Base-by-base conservation (phyloP, 2,888 invertebrate species). In the Parthenolecanium corni region DNA sequence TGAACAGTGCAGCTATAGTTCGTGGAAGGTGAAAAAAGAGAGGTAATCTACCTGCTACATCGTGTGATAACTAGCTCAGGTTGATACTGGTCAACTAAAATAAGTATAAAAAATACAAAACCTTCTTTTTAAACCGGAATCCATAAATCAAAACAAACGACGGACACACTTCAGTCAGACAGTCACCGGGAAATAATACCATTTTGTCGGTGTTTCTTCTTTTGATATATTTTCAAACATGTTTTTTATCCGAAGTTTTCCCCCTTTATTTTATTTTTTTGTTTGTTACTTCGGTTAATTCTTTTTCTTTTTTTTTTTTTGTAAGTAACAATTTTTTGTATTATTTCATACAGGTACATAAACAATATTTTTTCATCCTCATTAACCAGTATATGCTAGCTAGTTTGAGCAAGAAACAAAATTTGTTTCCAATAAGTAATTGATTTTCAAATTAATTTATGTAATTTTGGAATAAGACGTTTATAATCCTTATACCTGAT, bases 131-230 rank as follows among this genome's bases (percentile, higher is more conserved):
- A 58, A 58, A 58, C 58, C 58, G 58, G 58, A 58, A 58, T 58
- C 49, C 58, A 58, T 58, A 58, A 58, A 58, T 58, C 58, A 58
- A 58, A 58, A 58, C 58, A 58, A 58, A 58, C 58, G 58, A 58
- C 49, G 58, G 58, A 58, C 58, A 58, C 58, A 58, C 58, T 58
- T 58, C 58, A 58, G 58, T 58, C 49, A 58, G 58, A 58, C 58
- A 58, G 58, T 58, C 49, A 58, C 58, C 46, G 58, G 58, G 47
- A 58, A 58, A 58, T 58, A 58, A 58, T 58, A 49, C 58, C 58
- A 49, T 49, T 58, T 49, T 38, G 58, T 58, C 58, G 58, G 58
- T 49, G 31, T 58, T 58, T 38, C 31, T 58, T 25, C 31, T 49
- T 58, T 58, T 58, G 58, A 58, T 58, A 58, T 58, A 36, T 47